phyloP scores from a whole-genome alignment of 2,797 vertebrate species.

The Anisognathus igniventris region DNA sequence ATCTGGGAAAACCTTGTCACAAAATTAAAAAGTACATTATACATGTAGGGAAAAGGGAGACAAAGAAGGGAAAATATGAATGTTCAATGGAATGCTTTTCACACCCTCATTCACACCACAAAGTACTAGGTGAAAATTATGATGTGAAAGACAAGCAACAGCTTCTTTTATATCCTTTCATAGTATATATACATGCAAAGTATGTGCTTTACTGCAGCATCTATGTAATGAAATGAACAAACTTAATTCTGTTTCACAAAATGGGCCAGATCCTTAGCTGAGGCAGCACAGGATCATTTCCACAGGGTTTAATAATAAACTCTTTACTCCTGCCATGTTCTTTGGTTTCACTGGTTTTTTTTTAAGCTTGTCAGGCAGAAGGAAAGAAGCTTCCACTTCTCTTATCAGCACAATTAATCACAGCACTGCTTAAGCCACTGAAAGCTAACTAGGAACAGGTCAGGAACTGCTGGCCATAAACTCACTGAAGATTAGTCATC shows the following conservation, averaged over 20 bases:
- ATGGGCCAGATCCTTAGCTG: neutral
- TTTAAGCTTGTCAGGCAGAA: neutral
- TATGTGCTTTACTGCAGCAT: neutral
- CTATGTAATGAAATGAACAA: neutral
- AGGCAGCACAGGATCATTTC: neutral
- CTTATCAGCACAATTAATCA: conserved; percentile 32
- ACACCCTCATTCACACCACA: neutral
- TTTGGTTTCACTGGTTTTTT: neutral
- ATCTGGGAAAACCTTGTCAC: neutral
- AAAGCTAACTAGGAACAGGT: neutral
- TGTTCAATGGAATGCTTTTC: neutral
- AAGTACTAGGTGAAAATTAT: neutral
- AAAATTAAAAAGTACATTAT: neutral
- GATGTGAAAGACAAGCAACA: neutral
- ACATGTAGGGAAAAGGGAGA: neutral
- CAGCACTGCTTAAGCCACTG: neutral
- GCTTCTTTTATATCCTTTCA: neutral
- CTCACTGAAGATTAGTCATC: neutral
- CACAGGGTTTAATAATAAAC: neutral
- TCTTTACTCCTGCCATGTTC: neutral
- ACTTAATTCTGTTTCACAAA: neutral
- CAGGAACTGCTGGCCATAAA: conserved; percentile 10
- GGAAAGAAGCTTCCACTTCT: conserved; percentile 5
- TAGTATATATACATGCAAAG: accelerated
- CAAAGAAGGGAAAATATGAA: neutral